phyloP scores from a whole-genome alignment of 2,113 vertebrate genomes.

The Fregetta grallaria region DNA sequence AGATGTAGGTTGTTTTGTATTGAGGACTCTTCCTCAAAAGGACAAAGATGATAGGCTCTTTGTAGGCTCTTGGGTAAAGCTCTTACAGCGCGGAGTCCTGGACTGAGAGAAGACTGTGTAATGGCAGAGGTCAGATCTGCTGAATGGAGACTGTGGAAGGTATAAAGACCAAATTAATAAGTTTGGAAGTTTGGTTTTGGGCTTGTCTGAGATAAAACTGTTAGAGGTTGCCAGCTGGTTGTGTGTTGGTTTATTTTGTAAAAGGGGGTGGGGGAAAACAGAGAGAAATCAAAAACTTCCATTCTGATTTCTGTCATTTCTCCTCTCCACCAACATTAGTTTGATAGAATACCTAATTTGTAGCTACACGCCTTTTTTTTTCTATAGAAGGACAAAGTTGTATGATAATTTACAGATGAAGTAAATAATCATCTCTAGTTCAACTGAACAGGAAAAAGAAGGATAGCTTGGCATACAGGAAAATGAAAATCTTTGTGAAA shows the following conservation, averaged over 20 bases:
- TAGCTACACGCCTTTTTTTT: background rate
- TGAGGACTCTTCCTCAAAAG: background rate
- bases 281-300: background rate
- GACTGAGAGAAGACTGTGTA: background rate
- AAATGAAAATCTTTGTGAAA: background rate
- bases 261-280: rapidly evolving
- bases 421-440: background rate
- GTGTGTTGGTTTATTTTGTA: background rate
- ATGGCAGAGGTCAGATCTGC: background rate
- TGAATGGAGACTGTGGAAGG: background rate
- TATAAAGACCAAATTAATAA: background rate
- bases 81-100: rapidly evolving
- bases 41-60: background rate
- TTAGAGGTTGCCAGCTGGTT: background rate
- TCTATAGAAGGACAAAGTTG: background rate
- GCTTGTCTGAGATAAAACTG: background rate
- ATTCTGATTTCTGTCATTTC: background rate
- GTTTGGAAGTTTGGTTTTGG: background rate
- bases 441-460: background rate
- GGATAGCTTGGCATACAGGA: background rate
- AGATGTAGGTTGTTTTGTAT: background rate
- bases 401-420: background rate
- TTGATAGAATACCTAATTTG: background rate
- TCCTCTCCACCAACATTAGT: background rate
- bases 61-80: background rate